Percentiles rank a stretch among this genome's conserved stretches.
These are phyloP conservation scores for Eupithecia pulchellata DNA, from an alignment of 2,888 invertebrate species.

Conservation along the genomic window DNA sequence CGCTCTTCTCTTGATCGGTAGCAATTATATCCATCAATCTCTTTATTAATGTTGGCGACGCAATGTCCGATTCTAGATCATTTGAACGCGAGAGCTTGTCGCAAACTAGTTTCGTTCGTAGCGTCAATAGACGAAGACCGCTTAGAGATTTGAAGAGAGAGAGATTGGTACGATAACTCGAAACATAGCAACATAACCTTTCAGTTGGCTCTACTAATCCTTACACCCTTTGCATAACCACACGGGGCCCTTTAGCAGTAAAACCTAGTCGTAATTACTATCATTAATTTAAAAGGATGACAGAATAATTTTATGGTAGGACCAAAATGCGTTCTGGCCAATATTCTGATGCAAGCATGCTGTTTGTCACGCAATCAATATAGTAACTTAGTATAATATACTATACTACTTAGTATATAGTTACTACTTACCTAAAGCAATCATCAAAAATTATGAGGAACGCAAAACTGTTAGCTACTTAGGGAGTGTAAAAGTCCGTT, in stretches of 20 bases:
- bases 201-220: background rate
- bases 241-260: background rate
- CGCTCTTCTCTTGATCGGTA: slow-evolving; percentile 63
- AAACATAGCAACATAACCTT: background rate
- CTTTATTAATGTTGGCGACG: slow-evolving; percentile 50
- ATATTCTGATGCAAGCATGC: slow-evolving; percentile 12
- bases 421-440: background rate
- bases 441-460: background rate
- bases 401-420: too few relatives aligned
- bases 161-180: background rate
- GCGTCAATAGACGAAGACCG: background rate
- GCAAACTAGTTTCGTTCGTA: slow-evolving; percentile 1
- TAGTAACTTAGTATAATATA: too few relatives aligned
- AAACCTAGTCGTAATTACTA: background rate
- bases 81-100: slow-evolving; percentile 8
- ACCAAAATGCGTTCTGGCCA: background rate
- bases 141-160: too few relatives aligned
- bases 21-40: slow-evolving; percentile 73
- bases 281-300: background rate
- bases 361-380: background rate
- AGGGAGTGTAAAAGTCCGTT: background rate
- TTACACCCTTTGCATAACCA: too few relatives aligned
- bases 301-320: slow-evolving; percentile 10
- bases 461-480: background rate
- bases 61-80: slow-evolving; percentile 51